These are phyloP conservation scores for Myotis yumanensis DNA, from an alignment of 2,113 vertebrate genomes.

Conservation along the genomic window DNA sequence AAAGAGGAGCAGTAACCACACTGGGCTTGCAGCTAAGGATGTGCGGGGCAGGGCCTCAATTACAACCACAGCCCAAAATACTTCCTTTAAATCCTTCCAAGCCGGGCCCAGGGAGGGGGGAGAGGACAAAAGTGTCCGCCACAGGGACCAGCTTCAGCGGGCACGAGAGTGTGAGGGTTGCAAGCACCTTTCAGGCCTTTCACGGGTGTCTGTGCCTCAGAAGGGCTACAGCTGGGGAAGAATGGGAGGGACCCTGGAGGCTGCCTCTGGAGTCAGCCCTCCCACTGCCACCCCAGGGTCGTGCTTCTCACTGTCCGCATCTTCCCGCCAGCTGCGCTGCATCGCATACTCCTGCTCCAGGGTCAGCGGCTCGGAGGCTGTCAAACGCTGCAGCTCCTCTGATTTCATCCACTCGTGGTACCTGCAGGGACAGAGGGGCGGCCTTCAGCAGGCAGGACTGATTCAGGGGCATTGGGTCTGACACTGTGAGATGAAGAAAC, in stretches of 20 bases:
- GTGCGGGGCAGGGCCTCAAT: background rate
- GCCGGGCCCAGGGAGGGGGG: background rate
- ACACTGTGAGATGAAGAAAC: background rate
- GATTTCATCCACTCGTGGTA: constrained; percentile 98
- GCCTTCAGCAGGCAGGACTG: background rate
- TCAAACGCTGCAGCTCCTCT: constrained; percentile 92
- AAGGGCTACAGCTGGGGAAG: background rate
- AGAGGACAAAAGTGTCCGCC: background rate
- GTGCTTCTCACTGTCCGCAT: constrained; percentile 89
- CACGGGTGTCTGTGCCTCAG: background rate
- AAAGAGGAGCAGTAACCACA: background rate
- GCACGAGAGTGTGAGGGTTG: background rate
- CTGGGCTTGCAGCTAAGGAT: background rate
- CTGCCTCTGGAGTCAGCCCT: background rate
- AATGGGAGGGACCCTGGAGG: background rate
- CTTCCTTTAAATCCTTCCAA: background rate
- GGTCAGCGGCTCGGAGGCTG: constrained; percentile 93
- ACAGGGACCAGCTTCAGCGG: background rate
- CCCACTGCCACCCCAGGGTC: background rate
- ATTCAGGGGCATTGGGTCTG: background rate
- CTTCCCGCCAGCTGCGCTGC: constrained; percentile 94
- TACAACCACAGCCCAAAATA: background rate
- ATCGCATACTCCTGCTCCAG: constrained; percentile 95
- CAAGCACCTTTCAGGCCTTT: background rate
- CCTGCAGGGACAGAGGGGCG: constrained; percentile 76